Evolutionary conservation across 23 tunicate species (phyloP).

Genomic region (Pegea sp.): DNA sequence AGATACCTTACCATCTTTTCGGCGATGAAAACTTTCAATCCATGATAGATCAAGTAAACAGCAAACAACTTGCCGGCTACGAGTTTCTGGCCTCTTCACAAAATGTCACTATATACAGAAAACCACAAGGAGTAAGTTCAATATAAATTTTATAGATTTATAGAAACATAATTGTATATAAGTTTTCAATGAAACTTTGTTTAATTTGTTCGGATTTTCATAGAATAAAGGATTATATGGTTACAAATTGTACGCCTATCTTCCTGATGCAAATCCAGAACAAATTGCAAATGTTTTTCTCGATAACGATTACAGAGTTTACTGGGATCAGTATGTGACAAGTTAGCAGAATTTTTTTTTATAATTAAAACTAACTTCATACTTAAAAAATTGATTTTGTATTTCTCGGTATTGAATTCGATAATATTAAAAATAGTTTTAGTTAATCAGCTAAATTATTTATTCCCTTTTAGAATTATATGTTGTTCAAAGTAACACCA

Average conservation of each 20-base stretch:
- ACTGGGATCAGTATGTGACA: slow-evolving; percentile 79
- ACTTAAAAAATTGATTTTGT: no score
- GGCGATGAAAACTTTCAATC: slow-evolving; percentile 31
- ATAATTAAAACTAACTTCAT: neutral
- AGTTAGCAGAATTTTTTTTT: slow-evolving; percentile 22
- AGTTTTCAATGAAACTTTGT: no score
- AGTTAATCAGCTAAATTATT: no score
- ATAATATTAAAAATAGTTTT: no score
- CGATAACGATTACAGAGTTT: slow-evolving; percentile 65
- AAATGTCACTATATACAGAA: slow-evolving; percentile 60
- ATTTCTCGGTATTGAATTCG: no score
- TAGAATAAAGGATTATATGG: slow-evolving; percentile 51
- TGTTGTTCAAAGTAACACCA: slow-evolving; percentile 31
- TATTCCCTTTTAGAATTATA: slow-evolving; percentile 61
- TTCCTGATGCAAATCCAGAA: slow-evolving; percentile 60
- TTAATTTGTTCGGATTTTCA: neutral
- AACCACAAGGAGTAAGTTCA: slow-evolving; percentile 43
- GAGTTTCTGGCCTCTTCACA: slow-evolving; percentile 54
- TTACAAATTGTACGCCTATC: slow-evolving; percentile 62
- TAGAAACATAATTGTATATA: slow-evolving; percentile 2
- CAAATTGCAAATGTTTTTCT: slow-evolving; percentile 61
- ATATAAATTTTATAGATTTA: neutral
- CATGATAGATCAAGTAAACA: slow-evolving; percentile 39
- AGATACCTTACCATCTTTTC: slow-evolving; percentile 29
- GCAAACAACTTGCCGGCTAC: slow-evolving; percentile 21